Evolutionary conservation across 2,888 invertebrate genomes (phyloP).

Genomic region (Monoplex corrugatus): DNA sequence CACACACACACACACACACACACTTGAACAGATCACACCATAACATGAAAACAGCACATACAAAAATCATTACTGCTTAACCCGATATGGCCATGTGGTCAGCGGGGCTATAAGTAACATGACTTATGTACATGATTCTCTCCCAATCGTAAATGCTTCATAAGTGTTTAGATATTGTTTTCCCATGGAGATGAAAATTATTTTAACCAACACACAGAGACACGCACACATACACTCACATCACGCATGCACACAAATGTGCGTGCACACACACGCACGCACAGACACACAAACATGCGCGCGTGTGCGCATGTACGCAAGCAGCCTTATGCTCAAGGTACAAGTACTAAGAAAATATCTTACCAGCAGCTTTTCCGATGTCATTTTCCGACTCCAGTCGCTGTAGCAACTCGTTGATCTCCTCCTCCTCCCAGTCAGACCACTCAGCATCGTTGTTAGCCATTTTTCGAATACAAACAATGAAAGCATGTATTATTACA

Average conservation of each 20-base stretch:
- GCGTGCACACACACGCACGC: neutral
- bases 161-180: too few relatives aligned
- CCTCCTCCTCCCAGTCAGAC: slow-evolving; percentile 40
- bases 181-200: too few relatives aligned
- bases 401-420: slow-evolving; percentile 15
- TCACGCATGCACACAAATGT: neutral
- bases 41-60: too few relatives aligned
- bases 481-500: neutral
- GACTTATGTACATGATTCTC: too few relatives aligned
- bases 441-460: slow-evolving; percentile 31
- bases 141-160: too few relatives aligned
- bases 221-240: neutral
- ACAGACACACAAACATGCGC: neutral
- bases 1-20: too few relatives aligned
- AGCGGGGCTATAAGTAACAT: too few relatives aligned
- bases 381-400: slow-evolving; percentile 22
- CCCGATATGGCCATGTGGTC: too few relatives aligned
- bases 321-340: neutral
- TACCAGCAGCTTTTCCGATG: slow-evolving; percentile 22
- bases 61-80: too few relatives aligned
- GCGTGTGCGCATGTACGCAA: neutral
- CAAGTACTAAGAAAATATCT: slow-evolving; percentile 22
- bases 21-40: too few relatives aligned
- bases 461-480: neutral
- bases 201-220: neutral